Evolutionary conservation across 2,113 vertebrate species (phyloP).

Genomic region (Melanerpes aurifrons): DNA sequence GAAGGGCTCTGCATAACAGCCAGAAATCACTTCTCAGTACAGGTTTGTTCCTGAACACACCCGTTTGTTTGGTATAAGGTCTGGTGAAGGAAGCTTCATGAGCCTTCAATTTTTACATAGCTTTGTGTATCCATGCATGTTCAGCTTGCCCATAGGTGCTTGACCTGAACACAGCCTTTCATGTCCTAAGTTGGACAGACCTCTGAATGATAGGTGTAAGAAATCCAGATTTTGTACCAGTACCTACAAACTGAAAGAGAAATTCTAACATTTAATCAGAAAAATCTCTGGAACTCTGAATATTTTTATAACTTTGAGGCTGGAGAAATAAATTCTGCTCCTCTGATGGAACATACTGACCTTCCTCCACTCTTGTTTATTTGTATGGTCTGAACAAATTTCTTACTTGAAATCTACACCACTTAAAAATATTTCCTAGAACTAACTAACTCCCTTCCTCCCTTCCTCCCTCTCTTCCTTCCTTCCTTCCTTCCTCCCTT

Average conservation of each 20-base stretch:
- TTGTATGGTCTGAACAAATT: conserved; percentile 66
- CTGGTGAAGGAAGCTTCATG: not conserved
- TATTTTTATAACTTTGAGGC: conserved; percentile 51
- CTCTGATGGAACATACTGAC: conserved; percentile 44
- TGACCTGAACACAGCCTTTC: not conserved
- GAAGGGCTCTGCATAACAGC: not conserved
- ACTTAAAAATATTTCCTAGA: conserved; percentile 64
- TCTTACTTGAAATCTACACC: conserved; percentile 69
- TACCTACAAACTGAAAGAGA: not conserved
- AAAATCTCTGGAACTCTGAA: conserved; percentile 50
- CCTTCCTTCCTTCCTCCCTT: too few relatives aligned
- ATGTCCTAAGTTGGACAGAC: not conserved
- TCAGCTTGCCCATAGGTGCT: not conserved
- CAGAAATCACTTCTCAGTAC: not conserved
- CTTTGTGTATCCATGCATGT: not conserved
- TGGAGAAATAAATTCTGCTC: conserved; percentile 32
- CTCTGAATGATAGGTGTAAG: not conserved
- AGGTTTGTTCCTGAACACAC: not conserved
- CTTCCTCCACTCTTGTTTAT: conserved; percentile 67
- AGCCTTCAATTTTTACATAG: accelerated
- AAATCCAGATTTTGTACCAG: not conserved
- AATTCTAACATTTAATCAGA: conserved; percentile 50
- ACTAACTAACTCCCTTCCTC: not conserved
- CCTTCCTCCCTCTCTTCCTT: too few relatives aligned
- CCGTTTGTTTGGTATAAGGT: not conserved